Evolutionary conservation across 1,140 invertebrate species (phyloP).

Genomic region (Drosophila gunungcola): DNA sequence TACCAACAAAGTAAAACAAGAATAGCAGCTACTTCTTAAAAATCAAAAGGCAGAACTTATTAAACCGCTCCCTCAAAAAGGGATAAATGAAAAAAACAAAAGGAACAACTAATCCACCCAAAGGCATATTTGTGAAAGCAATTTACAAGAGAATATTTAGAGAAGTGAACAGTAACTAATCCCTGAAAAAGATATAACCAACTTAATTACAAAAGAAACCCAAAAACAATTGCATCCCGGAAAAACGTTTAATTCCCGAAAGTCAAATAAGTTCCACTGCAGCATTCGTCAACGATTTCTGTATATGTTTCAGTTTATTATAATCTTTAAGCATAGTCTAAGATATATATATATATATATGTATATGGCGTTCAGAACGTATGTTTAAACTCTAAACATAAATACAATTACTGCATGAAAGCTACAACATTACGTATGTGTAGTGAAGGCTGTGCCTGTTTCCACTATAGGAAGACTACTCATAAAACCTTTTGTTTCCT

Average conservation of each 20-base stretch:
- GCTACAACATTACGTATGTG: slow-evolving; percentile 61
- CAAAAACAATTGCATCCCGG: not conserved
- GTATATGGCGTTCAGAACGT: slow-evolving; percentile 78
- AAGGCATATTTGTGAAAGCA: not conserved
- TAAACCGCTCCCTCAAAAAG: not conserved
- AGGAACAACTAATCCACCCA: not conserved
- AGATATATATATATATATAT: slow-evolving; percentile 45
- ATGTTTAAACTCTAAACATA: slow-evolving; percentile 61
- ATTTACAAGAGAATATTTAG: not conserved
- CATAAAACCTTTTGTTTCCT: slow-evolving; percentile 30
- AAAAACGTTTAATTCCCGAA: not conserved
- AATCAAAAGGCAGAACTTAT: not conserved
- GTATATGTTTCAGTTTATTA: slow-evolving; percentile 71
- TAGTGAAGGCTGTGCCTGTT: slow-evolving; percentile 59
- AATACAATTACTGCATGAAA: slow-evolving; percentile 66
- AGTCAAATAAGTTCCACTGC: slow-evolving; percentile 14
- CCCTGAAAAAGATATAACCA: not conserved
- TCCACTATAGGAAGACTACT: slow-evolving; percentile 43
- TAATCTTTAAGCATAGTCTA: slow-evolving; percentile 68
- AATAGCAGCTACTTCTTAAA: too few relatives aligned
- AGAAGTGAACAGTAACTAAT: not conserved
- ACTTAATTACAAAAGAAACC: not conserved
- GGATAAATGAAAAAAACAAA: not conserved
- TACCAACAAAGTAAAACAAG: not conserved
- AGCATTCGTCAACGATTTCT: slow-evolving; percentile 15